phyloP scores from a whole-genome alignment of 2,888 invertebrate genomes.

The Balanococcus diminutus region DNA sequence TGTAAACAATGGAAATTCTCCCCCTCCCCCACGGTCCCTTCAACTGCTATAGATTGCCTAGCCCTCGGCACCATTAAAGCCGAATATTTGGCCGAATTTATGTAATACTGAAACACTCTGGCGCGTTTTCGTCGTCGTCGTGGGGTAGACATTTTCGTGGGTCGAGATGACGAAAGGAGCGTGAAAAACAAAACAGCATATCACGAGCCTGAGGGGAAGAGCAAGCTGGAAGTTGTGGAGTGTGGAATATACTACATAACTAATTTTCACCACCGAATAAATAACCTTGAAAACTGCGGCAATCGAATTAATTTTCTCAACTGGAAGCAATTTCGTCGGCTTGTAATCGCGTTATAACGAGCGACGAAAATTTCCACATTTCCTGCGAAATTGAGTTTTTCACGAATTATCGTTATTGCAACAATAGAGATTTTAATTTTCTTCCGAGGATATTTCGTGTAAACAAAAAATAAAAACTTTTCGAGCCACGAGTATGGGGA shows the following conservation, averaged over 20 bases:
- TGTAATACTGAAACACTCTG: neutral
- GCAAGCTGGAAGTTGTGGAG: neutral
- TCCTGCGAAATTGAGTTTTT: slow-evolving; percentile 12
- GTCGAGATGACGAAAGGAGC: neutral
- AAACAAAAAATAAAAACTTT: neutral
- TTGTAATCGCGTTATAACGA: slow-evolving; percentile 9
- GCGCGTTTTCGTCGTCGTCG: neutral
- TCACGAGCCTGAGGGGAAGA: neutral
- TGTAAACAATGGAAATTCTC: neutral
- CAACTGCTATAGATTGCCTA: too few species aligned
- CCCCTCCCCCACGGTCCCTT: too few species aligned
- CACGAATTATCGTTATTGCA: neutral
- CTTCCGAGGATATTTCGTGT: neutral
- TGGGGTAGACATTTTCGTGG: too few species aligned
- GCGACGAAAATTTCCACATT: neutral
- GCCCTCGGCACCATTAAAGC: neutral
- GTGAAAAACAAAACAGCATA: neutral
- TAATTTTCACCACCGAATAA: neutral
- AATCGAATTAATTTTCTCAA: slow-evolving; percentile 27
- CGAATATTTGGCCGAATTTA: neutral
- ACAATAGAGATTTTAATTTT: neutral
- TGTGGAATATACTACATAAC: neutral
- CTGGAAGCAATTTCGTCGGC: slow-evolving; percentile 15
- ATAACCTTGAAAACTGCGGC: neutral
- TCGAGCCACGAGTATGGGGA: neutral